Percentiles rank a stretch among this genome's conserved stretches.
Conservation (phyloP, 53 echinoderm and acorn worm genomes). For the Echinarachnius parma region DNA sequence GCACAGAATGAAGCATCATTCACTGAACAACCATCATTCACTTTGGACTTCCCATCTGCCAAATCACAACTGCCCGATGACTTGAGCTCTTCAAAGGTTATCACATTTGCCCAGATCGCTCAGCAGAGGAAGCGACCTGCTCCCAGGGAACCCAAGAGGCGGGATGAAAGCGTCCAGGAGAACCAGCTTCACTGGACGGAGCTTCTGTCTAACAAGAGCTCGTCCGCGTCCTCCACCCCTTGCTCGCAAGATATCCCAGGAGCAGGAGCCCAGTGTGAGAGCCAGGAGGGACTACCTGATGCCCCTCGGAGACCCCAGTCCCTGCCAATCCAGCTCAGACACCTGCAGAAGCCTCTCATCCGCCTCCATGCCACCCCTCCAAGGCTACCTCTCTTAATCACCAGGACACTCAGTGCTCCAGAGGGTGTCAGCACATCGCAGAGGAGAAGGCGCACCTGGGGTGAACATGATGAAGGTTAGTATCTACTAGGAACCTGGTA, state of each 20-base stretch:
- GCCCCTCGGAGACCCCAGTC: conserved; percentile 82
- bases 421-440: conserved; percentile 52
- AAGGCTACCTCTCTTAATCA: conserved; percentile 43
- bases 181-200: conserved; percentile 77
- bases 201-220: conserved; percentile 55
- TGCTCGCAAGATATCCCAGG: conserved; percentile 32
- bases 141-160: conserved; percentile 35
- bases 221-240: conserved; percentile 20
- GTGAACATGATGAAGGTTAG: conserved; percentile 43
- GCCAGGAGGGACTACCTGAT: conserved; percentile 30
- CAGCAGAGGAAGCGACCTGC: conserved; percentile 71
- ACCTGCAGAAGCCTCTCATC: conserved; percentile 77
- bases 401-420: conserved; percentile 89
- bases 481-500: conserved; percentile 9
- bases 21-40: neutral
- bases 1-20: neutral
- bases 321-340: conserved; percentile 86
- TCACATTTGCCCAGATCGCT: conserved; percentile 91
- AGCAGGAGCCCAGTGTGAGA: neutral
- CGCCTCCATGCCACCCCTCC: conserved; percentile 72
- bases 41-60: conserved; percentile 7
- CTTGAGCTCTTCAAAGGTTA: conserved; percentile 51
- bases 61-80: conserved; percentile 34
- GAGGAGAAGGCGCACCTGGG: conserved; percentile 35
- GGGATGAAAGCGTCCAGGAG: conserved; percentile 7